phyloP scores from a whole-genome alignment of 2,888 invertebrate species.

The Stenchaetothrips biformis region DNA sequence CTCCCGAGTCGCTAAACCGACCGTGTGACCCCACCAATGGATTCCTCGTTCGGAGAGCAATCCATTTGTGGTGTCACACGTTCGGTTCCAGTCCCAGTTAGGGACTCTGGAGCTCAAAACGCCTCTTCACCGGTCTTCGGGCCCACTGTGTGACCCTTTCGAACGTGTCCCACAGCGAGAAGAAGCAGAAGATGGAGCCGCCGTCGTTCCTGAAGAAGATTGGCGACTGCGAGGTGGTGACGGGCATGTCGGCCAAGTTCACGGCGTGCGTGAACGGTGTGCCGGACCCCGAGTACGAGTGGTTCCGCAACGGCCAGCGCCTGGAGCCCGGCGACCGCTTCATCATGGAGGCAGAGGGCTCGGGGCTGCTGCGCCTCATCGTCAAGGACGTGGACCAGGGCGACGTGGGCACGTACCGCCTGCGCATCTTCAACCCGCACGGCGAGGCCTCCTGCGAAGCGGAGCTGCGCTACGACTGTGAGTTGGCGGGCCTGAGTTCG shows the following conservation, averaged over 20 bases:
- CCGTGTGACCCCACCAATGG: too few species aligned
- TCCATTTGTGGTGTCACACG: too few species aligned
- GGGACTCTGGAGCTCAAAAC: too few species aligned
- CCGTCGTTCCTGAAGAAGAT: constrained; percentile 85
- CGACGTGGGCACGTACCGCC: constrained; percentile 80
- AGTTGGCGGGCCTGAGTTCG: constrained; percentile 42
- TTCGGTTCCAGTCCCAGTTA: too few species aligned
- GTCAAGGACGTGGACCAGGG: constrained; percentile 69
- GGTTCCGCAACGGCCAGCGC: constrained; percentile 75
- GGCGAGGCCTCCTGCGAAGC: constrained; percentile 79
- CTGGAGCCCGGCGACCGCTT: constrained; percentile 78
- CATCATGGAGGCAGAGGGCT: constrained; percentile 74
- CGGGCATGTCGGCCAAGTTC: constrained; percentile 85
- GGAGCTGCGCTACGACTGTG: constrained; percentile 74
- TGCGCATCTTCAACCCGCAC: constrained; percentile 76
- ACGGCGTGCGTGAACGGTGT: constrained; percentile 86
- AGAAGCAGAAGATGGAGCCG: constrained; percentile 70
- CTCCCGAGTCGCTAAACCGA: too few species aligned
- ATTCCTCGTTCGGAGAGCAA: too few species aligned
- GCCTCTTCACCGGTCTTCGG: not conserved
- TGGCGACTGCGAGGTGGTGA: constrained; percentile 80
- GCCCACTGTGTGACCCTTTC: not conserved
- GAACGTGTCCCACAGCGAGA: constrained; percentile 52
- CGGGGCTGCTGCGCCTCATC: constrained; percentile 74
- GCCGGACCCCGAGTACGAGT: constrained; percentile 83